Conservation (phyloP, 2,797 vertebrate genomes). For the Paedocypris micromegethes region DNA sequence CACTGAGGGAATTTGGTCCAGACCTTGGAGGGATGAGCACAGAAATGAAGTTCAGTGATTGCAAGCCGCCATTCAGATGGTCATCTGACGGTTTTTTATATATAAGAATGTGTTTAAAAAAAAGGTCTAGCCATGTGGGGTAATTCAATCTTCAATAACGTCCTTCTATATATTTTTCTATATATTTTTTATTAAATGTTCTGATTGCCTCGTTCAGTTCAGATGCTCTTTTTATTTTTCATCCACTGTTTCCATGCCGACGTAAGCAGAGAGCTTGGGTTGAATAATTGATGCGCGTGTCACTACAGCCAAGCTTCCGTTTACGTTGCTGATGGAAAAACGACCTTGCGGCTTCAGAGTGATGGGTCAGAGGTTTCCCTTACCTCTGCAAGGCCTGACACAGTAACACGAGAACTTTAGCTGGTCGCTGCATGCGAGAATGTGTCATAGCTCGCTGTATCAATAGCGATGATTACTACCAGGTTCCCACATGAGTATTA, state of each 20-base stretch:
- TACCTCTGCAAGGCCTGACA: conserved; percentile 23
- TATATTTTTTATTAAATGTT: not conserved
- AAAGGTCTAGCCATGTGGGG: conserved; percentile 3
- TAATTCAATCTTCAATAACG: conserved; percentile 5
- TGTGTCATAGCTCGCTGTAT: conserved; percentile 11
- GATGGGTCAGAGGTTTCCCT: conserved; percentile 34
- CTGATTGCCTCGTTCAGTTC: conserved; percentile 22
- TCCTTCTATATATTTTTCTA: not conserved
- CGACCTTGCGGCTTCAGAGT: conserved; percentile 48
- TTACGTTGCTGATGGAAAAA: conserved; percentile 44
- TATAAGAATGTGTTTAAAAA: not conserved
- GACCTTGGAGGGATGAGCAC: conserved; percentile 6
- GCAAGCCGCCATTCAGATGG: not conserved
- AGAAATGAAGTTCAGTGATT: conserved; percentile 8
- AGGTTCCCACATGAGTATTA: conserved; percentile 19
- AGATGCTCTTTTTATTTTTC: conserved; percentile 46
- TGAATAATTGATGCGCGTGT: conserved; percentile 63
- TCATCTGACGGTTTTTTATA: not conserved
- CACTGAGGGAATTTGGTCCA: conserved; percentile 10
- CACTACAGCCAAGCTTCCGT: conserved; percentile 44
- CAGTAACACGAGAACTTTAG: conserved; percentile 26
- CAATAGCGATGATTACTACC: conserved; percentile 11
- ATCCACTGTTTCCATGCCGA: conserved; percentile 52
- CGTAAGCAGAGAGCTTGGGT: conserved; percentile 51
- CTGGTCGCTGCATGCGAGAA: not conserved